Evolutionary conservation across 2,797 vertebrate genomes (phyloP), one percentile per base, ranked within the genome.

Genomic region (Sebastes nivosus): DNA sequence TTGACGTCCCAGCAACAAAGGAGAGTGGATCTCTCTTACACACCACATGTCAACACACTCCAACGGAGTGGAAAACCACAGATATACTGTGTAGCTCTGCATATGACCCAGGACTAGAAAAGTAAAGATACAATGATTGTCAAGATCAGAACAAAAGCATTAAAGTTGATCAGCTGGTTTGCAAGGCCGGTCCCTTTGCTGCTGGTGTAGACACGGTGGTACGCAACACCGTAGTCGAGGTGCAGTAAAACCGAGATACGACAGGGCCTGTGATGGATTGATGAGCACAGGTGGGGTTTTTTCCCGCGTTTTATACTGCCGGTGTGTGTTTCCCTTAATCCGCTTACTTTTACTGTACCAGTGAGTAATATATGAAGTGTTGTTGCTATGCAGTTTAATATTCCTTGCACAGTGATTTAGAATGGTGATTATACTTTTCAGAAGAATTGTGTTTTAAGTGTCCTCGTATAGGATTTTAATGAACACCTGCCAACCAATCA

Each of bases 1-100:
- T 90, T 79, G 82, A 87, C 87, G 38, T 81, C 78, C 34, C 72
- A 6, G 81, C 84, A 81, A 92, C 82, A 85, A 82, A 83, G 72
- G 61, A 61, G 67, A 79, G 82, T 46, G 75, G 77, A 82, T 88
- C 83, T 75, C 72, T 63, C 75, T 74, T 29, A 71, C 76, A 73
- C 67, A 67, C 76, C 64, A 70, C 77, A 67, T 29, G 70, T 85
- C 77, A 67, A 72, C 78, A 52, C 70, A 65, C 70, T 75, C 72
- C 20, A 46, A 32, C 77, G 60, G 81, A 71, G 60, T 11, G 64
- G 34, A 72, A 72, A 80, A 77, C 29, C 74, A 14, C 61, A 75
- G 69, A 79, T 11, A 12, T 58, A 61, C 64, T 6, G 13, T 7
- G 3, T 12, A n/a, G 55, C 52, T 69, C 24, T 46, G 79, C 72